phyloP scores from a whole-genome alignment of 2,113 vertebrate genomes.

The Stigmatopora argus region DNA sequence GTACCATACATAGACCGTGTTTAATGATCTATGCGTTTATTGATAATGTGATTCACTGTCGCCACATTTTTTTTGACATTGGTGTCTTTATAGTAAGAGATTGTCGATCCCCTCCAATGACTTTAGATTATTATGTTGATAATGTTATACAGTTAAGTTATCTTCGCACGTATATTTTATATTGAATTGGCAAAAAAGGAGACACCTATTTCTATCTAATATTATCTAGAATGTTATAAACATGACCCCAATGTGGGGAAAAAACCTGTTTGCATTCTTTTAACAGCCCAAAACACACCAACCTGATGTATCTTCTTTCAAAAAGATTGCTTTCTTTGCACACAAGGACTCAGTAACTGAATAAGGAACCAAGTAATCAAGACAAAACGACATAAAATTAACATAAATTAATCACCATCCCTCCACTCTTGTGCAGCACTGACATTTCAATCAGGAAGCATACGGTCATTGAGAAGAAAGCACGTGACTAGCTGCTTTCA shows the following conservation, averaged over 20 bases:
- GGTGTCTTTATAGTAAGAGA: neutral
- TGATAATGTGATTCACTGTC: neutral
- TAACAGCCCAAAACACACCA: no score
- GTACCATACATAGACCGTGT: neutral
- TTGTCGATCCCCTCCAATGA: neutral
- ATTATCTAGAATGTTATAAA: no score
- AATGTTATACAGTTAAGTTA: no score
- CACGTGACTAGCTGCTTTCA: slow-evolving; percentile 17
- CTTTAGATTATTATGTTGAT: no score
- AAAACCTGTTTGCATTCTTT: neutral
- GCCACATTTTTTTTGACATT: neutral
- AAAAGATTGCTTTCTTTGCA: neutral
- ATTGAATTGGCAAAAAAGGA: no score
- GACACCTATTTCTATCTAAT: no score
- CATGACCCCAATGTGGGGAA: neutral
- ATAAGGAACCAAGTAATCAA: neutral
- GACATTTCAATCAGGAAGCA: slow-evolving; percentile 23
- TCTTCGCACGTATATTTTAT: no score
- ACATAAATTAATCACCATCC: slow-evolving; percentile 5
- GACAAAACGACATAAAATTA: neutral
- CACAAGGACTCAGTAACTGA: neutral
- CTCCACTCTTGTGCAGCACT: slow-evolving; percentile 7
- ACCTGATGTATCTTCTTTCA: neutral
- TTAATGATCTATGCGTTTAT: neutral
- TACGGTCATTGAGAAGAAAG: slow-evolving; percentile 6